Base-by-base conservation (phyloP, 2,888 invertebrate species). In the Anthoptus insignis region DNA sequence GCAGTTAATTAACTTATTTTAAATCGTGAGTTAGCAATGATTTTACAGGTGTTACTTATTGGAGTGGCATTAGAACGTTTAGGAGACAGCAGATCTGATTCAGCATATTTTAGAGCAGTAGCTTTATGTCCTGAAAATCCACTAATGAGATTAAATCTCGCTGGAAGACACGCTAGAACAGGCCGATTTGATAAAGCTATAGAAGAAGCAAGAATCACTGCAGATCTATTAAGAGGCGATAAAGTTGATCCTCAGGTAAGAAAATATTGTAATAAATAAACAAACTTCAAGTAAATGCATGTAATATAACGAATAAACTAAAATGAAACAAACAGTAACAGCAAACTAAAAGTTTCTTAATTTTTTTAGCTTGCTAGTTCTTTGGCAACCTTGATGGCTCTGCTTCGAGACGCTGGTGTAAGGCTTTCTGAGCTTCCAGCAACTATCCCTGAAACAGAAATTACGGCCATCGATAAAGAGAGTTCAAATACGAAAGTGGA, bases 51-150 rank as follows among this genome's bases (percentile, higher is more conserved):
- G 0, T 77, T 93, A 0, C 77, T 93, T 11, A 87, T 93, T 75
- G 91, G 82, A 13, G 83, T 92, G 64, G 84, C 90, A 0, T 69
- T 93, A 29, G 92, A 93, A 70, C 87, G 87, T 0, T 74, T 93
- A 1, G 86, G 83, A 0, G 92, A 93, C 71, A 76, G 73, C 3
- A 80, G 93, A 9, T 81, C 91, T 1, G 93, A 92, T 42, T 81
- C 91, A 0, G 93, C 91, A 1, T 93, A 86, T 65, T 70, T 76
- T 0, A 76, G 88, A 8, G 92, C 93, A 0, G 80, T 75, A 0
- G 69, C 71, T 0, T 67, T 92, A n/a, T 83, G 85, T 1, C 81
- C 86, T 0, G 77, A 81, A 2, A 87, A 90, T 39, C 78, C 89
- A 0, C 81, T 91, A 4, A 73, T 91, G n/a, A 73, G 88, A 1